A percentile compares a stretch with the other conserved stretches of the same genome.
Conservation (phyloP, 2,113 vertebrate genomes). For the Casuarius casuarius region DNA sequence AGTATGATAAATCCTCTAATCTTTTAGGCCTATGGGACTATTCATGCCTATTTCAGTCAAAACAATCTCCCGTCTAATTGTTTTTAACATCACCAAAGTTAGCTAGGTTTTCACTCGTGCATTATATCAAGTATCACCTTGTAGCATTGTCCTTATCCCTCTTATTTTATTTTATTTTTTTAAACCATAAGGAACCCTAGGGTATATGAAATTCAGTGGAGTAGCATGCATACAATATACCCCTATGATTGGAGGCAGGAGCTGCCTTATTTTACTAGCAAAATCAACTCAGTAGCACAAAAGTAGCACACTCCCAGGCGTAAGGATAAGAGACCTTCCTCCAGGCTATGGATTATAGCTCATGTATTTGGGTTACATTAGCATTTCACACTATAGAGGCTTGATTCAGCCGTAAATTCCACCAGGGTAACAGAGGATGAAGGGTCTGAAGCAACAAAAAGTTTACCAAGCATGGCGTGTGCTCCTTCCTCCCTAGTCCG, state of each 20-base stretch:
- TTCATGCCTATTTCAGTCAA: slow-evolving; percentile 42
- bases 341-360: slow-evolving; percentile 73
- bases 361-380: slow-evolving; percentile 77
- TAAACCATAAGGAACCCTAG: not conserved
- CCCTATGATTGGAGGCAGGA: slow-evolving; percentile 31
- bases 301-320: slow-evolving; percentile 49
- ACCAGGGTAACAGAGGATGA: slow-evolving; percentile 9
- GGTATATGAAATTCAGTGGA: slow-evolving; percentile 40
- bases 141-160: slow-evolving; percentile 23
- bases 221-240: not conserved
- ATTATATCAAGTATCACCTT: slow-evolving; percentile 40
- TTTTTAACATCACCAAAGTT: slow-evolving; percentile 52
- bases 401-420: slow-evolving; percentile 60
- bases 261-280: slow-evolving; percentile 58
- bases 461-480: not conserved
- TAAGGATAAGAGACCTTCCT: slow-evolving; percentile 72
- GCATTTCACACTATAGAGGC: slow-evolving; percentile 58
- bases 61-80: slow-evolving; percentile 35
- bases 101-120: not conserved
- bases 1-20: slow-evolving; percentile 56
- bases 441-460: slow-evolving; percentile 30
- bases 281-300: slow-evolving; percentile 55
- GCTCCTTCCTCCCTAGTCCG: not conserved
- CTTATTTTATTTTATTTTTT: not conserved
- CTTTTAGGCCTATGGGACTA: slow-evolving; percentile 26